phyloP scores from a whole-genome alignment of 2,888 invertebrate genomes.

The Agonopterix arenella region DNA sequence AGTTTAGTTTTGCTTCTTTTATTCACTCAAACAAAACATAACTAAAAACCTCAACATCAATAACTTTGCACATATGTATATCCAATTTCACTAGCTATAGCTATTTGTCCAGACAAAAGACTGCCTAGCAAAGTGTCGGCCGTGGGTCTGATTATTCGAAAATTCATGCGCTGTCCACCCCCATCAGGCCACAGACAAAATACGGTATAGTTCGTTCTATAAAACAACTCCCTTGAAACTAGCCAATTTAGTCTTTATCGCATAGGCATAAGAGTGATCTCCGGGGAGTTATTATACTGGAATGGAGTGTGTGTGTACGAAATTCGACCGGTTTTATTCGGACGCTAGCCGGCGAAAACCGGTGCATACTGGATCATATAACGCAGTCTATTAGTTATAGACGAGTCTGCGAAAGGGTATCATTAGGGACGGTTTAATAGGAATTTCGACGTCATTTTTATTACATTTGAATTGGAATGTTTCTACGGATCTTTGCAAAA shows the following conservation, averaged over 20 bases:
- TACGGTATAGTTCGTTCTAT: constrained; percentile 20
- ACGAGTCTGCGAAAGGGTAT: not conserved
- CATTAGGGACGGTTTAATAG: constrained; percentile 1
- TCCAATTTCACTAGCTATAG: not conserved
- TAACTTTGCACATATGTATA: not conserved
- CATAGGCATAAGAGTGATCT: too few relatives aligned
- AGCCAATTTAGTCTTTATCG: too few relatives aligned
- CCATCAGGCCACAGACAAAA: constrained; percentile 51
- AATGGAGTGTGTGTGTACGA: constrained; percentile 23
- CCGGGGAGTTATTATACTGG: too few relatives aligned
- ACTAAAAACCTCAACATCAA: too few relatives aligned
- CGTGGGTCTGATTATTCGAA: constrained; percentile 54
- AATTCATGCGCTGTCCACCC: constrained; percentile 57
- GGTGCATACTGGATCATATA: constrained; percentile 13
- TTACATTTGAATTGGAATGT: too few relatives aligned
- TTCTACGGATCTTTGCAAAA: too few relatives aligned
- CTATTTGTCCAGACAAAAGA: constrained; percentile 4
- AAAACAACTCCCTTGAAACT: not conserved
- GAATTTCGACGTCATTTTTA: not conserved
- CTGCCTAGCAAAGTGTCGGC: constrained; percentile 9
- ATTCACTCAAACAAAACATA: too few relatives aligned
- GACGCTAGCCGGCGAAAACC: constrained; percentile 23
- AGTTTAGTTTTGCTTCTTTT: too few relatives aligned
- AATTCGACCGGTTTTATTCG: constrained; percentile 47
- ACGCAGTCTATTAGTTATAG: not conserved